These are phyloP conservation scores for Anthrax anthrax DNA, from an alignment of 2,888 invertebrate genomes.

Conservation along the genomic window DNA sequence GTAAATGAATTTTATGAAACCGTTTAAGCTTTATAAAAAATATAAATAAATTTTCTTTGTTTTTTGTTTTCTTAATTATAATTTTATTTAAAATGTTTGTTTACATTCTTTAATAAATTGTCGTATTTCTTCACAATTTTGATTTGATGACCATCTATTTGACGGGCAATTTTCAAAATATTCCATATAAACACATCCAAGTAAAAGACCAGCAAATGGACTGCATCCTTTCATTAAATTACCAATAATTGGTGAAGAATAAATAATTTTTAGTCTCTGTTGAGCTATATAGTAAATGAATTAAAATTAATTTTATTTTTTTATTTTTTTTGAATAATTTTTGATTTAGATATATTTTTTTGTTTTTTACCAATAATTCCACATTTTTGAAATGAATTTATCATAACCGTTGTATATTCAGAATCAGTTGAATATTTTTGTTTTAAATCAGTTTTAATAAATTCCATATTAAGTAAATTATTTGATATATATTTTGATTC, in stretches of 20 bases:
- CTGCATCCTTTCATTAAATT: constrained; percentile 19
- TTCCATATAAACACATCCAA: constrained; percentile 31
- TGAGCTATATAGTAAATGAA: constrained; percentile 9
- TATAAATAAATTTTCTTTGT: background rate
- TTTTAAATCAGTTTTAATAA: constrained; percentile 19
- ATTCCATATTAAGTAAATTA: constrained; percentile 6
- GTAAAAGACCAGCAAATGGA: constrained; percentile 26
- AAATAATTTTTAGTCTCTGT: constrained; percentile 9
- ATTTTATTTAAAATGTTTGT: background rate
- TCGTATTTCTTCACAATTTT: constrained; percentile 24
- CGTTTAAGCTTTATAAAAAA: too few species aligned
- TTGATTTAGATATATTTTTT: background rate
- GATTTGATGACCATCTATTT: constrained; percentile 24
- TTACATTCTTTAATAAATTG: constrained; percentile 25
- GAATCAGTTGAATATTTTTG: constrained; percentile 23
- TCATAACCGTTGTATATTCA: constrained; percentile 22
- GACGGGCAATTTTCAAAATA: constrained; percentile 30
- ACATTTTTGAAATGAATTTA: constrained; percentile 22
- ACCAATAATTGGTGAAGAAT: constrained; percentile 8
- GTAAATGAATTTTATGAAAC: too few species aligned
- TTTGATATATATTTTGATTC: constrained; percentile 21
- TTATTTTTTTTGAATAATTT: background rate
- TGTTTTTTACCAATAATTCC: constrained; percentile 20
- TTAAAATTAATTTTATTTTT: background rate
- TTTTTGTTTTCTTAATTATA: background rate